Base-by-base conservation (phyloP, 1,140 invertebrate genomes). In the Danaus plexippus region DNA sequence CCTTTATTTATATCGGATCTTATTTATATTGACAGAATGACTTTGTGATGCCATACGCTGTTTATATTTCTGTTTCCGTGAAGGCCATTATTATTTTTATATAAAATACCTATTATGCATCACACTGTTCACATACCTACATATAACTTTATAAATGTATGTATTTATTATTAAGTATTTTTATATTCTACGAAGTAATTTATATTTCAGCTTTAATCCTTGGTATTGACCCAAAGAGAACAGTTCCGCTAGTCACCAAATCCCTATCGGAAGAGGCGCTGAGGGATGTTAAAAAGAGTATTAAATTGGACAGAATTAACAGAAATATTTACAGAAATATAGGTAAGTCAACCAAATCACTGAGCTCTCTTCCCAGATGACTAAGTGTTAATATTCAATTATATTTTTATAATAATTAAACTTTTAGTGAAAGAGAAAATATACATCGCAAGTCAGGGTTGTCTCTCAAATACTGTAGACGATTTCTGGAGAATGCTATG, bases 401-500 rank as follows among this genome's bases (percentile, higher is more conserved):
- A 32, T 7, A 32, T 54, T 52, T 18, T 55, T 18, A 42, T 9
- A 9, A 48, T 50, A 49, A 53, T 43, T 47, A 15, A 53, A 45
- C 45, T 83, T 79, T 18, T 62, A 84, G 80, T 79, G 10, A 80
- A 77, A 68, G 69, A 79, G 43, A 83, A 83, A 64, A 42, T 89
- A 11, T 98, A 97, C 78, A 96, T 98, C 69, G 96, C 96, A 0
- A 97, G 96, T 1, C 97, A 98, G 78, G 97, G 97, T 32, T 98
- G 97, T 82, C 87, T 99, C 57, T 90, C 92, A 22, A 94, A 92
- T 66, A 99, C 98, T 0, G 91, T 95, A 42, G 88, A 90, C 15
- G 97, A 99, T 80, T 99, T 99, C 88, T 99, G 98, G 97, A 91
- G 94, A 66, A 99, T 99, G 97, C 92, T 98, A 10, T 99, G 97